These are phyloP conservation scores for Drosophila busckii DNA, from an alignment of 1,140 invertebrate genomes.

Conservation along the genomic window DNA sequence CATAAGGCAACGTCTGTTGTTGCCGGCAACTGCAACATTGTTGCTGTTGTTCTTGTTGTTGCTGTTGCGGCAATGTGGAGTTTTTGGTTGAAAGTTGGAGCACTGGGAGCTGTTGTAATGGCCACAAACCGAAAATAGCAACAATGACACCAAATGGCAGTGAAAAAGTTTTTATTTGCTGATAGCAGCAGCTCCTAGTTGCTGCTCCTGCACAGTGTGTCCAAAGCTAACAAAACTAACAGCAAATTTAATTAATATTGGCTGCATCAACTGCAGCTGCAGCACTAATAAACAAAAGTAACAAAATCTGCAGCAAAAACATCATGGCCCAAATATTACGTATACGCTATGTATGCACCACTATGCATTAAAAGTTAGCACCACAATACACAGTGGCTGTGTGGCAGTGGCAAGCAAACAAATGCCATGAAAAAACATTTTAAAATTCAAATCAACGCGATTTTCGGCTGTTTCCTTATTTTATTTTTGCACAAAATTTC, in stretches of 20 bases:
- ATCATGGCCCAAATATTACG: no score
- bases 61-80: background rate
- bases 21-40: constrained; percentile 64
- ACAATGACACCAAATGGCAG: constrained; percentile 69
- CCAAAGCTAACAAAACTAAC: no score
- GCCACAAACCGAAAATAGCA: constrained; percentile 36
- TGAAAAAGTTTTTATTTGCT: constrained; percentile 53
- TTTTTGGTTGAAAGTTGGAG: background rate
- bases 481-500: constrained; percentile 65
- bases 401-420: constrained; percentile 32
- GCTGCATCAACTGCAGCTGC: no score
- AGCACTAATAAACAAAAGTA: no score
- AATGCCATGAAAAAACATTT: constrained; percentile 72
- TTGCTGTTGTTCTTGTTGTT: constrained; percentile 39
- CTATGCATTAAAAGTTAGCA: constrained; percentile 22
- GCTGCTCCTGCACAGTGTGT: no score
- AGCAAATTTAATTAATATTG: no score
- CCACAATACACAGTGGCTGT: constrained; percentile 40
- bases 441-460: constrained; percentile 77
- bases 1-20: constrained; percentile 57
- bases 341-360: constrained; percentile 8
- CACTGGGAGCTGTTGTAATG: constrained; percentile 19
- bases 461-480: constrained; percentile 68
- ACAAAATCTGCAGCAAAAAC: no score
- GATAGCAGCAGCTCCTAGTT: no score